phyloP scores from a whole-genome alignment of 23 tunicate species.

The Diplosoma virens region DNA sequence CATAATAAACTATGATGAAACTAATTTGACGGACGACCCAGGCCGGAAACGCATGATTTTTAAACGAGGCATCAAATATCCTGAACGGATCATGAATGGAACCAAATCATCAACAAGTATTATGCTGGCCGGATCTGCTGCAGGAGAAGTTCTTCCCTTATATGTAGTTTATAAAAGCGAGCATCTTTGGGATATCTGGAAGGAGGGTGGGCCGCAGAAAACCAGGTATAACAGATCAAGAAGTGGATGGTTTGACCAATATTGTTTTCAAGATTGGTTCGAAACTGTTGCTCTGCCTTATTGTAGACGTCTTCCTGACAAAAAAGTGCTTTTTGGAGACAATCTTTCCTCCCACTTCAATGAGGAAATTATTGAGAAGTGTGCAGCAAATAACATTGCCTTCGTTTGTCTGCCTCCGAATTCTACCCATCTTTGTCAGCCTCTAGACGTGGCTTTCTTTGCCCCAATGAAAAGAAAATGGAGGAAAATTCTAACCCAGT shows the following conservation, averaged over 20 bases:
- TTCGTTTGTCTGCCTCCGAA: constrained; percentile 21
- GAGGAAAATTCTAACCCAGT: constrained; percentile 1
- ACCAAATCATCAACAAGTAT: not conserved
- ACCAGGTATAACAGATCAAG: constrained; percentile 3
- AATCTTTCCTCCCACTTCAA: constrained; percentile 19
- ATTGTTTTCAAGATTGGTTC: constrained; percentile 15
- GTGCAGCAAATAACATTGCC: constrained; percentile 8
- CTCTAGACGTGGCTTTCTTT: constrained; percentile 7
- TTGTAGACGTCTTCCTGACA: not conserved
- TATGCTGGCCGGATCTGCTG: constrained; percentile 1
- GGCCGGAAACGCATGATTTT: not conserved
- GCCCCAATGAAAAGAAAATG: not conserved
- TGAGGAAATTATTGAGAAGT: not conserved
- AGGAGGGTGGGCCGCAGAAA: constrained; percentile 5
- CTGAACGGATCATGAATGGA: constrained; percentile 3
- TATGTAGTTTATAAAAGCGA: constrained; percentile 14
- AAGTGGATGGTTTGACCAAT: constrained; percentile 24
- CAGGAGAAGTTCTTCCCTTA: not conserved
- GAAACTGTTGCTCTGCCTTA: not conserved
- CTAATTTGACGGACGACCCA: constrained; percentile 13
- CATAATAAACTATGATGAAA: constrained; percentile 9
- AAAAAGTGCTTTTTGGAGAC: constrained; percentile 24
- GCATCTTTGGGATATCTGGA: constrained; percentile 13
- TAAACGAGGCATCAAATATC: constrained; percentile 12
- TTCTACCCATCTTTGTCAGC: constrained; percentile 19